phyloP scores from a whole-genome alignment of 2,113 vertebrate genomes.

The Oryctolagus cuniculus region DNA sequence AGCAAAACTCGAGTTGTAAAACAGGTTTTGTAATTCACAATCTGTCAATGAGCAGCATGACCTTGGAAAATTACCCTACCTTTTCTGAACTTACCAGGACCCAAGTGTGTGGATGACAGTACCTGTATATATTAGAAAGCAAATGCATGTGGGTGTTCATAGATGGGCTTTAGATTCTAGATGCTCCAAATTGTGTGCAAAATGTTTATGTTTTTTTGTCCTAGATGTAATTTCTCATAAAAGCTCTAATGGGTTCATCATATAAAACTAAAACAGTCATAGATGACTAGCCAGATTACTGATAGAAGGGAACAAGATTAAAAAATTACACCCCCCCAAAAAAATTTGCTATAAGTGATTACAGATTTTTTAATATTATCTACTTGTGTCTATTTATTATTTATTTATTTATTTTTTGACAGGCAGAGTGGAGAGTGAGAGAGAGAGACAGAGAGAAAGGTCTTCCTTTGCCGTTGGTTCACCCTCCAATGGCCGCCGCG shows the following conservation, averaged over 20 bases:
- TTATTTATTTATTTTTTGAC: no score
- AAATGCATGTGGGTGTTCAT: background rate
- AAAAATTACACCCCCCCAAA: background rate
- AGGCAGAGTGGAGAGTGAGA: no score
- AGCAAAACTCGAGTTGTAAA: background rate
- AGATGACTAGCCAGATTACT: background rate
- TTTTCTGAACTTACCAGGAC: background rate
- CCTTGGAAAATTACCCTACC: background rate
- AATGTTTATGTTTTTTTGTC: background rate
- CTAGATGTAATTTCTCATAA: background rate
- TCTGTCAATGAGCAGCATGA: background rate
- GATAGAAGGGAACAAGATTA: background rate
- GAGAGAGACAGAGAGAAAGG: no score
- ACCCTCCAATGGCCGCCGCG: no score
- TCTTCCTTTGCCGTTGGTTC: no score
- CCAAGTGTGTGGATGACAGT: background rate
- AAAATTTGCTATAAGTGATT: background rate
- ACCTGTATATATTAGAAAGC: no score
- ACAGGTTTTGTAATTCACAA: background rate
- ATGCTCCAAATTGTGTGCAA: background rate
- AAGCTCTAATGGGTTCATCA: background rate
- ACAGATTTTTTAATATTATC: slow-evolving; percentile 34
- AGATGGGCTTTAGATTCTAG: background rate
- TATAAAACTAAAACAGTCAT: background rate
- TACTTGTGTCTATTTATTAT: slow-evolving; percentile 56